Evolutionary conservation across 2,797 vertebrate species (phyloP).

Genomic region (Scolopax bukidnonensis): DNA sequence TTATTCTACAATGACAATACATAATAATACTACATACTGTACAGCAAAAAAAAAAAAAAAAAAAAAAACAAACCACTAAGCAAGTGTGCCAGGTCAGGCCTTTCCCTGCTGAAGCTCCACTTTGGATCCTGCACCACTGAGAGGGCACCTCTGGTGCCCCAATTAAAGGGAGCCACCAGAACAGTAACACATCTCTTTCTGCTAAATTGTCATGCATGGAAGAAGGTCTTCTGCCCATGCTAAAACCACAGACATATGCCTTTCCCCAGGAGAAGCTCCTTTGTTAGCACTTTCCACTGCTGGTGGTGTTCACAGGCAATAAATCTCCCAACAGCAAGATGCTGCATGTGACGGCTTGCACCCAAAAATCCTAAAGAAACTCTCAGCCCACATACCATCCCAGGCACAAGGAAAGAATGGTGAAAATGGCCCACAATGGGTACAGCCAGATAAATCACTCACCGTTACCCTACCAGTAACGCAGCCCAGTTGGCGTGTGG

Average conservation of each 20-base stretch:
- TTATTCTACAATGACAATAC: background rate
- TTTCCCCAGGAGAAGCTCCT: background rate
- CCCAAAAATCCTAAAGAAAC: background rate
- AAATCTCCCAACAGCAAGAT: background rate
- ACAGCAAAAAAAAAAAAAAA: background rate
- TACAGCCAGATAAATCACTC: background rate
- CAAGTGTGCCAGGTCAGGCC: background rate
- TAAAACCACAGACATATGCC: background rate
- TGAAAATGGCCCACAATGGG: background rate
- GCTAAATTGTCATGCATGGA: background rate
- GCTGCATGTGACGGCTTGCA: accelerated
- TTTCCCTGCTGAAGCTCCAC: background rate
- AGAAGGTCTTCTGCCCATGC: background rate
- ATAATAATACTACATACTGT: background rate
- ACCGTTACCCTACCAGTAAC: background rate
- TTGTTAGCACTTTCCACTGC: background rate
- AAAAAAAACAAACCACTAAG: no score
- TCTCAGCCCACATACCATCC: accelerated
- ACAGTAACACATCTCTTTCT: accelerated
- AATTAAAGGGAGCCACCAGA: background rate
- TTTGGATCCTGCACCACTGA: background rate
- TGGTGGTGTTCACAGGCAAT: background rate
- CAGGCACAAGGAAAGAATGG: background rate
- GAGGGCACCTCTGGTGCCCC: accelerated
- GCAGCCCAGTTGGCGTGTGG: background rate